Evolutionary conservation across 2,888 invertebrate species (phyloP), one percentile per base, ranked within the genome.

Genomic region (Meliscaeva auricollis): DNA sequence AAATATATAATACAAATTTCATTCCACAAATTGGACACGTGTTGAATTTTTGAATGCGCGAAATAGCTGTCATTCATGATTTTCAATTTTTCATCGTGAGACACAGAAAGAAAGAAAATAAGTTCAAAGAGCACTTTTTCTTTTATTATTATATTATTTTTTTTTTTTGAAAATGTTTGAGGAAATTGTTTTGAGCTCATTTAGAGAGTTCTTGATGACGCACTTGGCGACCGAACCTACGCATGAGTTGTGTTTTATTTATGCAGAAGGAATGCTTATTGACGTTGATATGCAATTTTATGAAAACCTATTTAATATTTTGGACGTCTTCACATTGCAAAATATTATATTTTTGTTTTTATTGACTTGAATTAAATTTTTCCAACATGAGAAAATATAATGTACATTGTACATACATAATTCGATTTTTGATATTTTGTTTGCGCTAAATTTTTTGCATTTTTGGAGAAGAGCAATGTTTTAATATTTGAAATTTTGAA

Each of bases 1-100:
- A 66, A 52, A 20, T 13, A 44, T n/a, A 44, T 56, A 44, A 5
- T 46, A 50, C 60, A 48, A 74, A 58, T 46, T 26, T 58, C 44
- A 38, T 38, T 44, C 46, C 32, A 70, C 64, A 79, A 79, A 75
- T 58, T 52, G 64, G 69, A 79, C 83, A 79, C 83, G 79, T 79
- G 83, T 79, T 79, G 38, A 70, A 35, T 41, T 70, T 41, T 38
- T 50, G 38, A 32, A 41, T n/a, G 17, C 13, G 44, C 38, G 11
- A 44, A 56, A 50, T 17, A 20, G 22, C 15, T 81, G 81, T 74
- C 56, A 64, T 48, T 72, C 56, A 64, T 58, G 22, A 50, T 35
- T 50, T 48, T 35, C n/a, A 48, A 50, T 5, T 32, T 17, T 60
- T 15, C 9, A 22, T 15, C 0, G n/a, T 60, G n/a, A 13, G 32